These are phyloP conservation scores for Mastigias papua DNA, from an alignment of 30 jellyfish, hydroid and myxozoan genomes.

Conservation along the genomic window DNA sequence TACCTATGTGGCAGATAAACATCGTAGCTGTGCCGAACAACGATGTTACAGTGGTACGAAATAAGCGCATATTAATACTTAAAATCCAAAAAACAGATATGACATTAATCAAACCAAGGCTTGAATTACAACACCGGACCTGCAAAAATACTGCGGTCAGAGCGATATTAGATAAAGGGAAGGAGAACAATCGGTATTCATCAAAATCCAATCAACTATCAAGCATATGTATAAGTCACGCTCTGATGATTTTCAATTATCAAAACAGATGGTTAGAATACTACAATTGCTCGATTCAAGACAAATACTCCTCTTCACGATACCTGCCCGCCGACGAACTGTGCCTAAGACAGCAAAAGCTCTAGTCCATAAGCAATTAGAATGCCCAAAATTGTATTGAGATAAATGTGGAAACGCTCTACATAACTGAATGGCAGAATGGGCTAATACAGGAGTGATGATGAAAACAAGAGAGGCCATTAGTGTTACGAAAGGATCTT, in stretches of 20 bases:
- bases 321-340: too few relatives aligned
- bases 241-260: background rate
- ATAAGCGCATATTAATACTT: background rate
- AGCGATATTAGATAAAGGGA: conserved; percentile 1
- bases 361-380: too few relatives aligned
- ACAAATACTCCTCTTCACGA: too few relatives aligned
- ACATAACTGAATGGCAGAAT: too few relatives aligned
- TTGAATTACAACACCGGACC: conserved; percentile 29
- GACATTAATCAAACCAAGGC: background rate
- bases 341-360: too few relatives aligned
- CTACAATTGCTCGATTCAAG: too few relatives aligned
- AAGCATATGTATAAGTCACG: background rate
- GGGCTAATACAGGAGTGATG: too few relatives aligned
- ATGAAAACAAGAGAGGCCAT: too few relatives aligned
- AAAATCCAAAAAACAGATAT: background rate
- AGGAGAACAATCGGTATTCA: background rate
- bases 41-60: background rate
- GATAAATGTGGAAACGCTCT: too few relatives aligned
- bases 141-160: conserved; percentile 7
- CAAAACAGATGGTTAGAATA: background rate
- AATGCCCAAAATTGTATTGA: too few relatives aligned
- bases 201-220: background rate
- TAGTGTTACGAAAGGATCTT: too few relatives aligned
- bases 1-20: background rate
- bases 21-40: background rate